phyloP scores from a whole-genome alignment of 2,113 vertebrate genomes.

The Gobio gobio region DNA sequence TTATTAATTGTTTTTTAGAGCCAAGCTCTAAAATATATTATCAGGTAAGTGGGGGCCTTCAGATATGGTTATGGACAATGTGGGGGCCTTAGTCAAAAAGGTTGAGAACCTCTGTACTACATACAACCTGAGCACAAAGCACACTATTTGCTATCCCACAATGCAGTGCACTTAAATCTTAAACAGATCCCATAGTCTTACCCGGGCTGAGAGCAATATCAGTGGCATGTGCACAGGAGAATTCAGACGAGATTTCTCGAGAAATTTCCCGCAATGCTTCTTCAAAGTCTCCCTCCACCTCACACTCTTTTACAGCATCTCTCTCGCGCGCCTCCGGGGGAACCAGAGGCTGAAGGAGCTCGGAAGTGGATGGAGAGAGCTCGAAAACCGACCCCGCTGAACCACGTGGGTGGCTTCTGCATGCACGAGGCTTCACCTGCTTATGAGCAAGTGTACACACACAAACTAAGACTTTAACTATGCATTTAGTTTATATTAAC shows the following conservation, averaged over 20 bases:
- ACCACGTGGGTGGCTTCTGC: constrained; percentile 64
- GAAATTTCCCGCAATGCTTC: constrained; percentile 79
- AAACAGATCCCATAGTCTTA: constrained; percentile 40
- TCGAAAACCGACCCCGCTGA: constrained; percentile 82
- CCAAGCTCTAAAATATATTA: no score
- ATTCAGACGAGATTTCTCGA: constrained; percentile 80
- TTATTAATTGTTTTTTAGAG: no score
- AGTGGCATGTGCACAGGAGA: constrained; percentile 77
- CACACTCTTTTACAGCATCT: neutral
- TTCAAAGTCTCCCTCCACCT: constrained; percentile 62
- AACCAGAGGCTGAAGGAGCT: constrained; percentile 71
- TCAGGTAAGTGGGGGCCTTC: no score
- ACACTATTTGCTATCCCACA: neutral
- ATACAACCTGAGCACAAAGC: neutral
- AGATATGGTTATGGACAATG: no score
- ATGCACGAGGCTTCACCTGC: constrained; percentile 72
- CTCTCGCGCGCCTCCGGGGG: constrained; percentile 63
- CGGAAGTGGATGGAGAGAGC: constrained; percentile 63
- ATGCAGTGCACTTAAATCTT: neutral
- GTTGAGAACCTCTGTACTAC: no score
- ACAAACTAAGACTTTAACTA: neutral
- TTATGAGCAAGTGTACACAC: neutral
- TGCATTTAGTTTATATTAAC: neutral
- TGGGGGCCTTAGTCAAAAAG: no score
- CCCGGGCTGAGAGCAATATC: constrained; percentile 67